These are phyloP conservation scores for Liopterus haemorrhoidalis DNA, from an alignment of 2,888 invertebrate species.

Conservation along the genomic window DNA sequence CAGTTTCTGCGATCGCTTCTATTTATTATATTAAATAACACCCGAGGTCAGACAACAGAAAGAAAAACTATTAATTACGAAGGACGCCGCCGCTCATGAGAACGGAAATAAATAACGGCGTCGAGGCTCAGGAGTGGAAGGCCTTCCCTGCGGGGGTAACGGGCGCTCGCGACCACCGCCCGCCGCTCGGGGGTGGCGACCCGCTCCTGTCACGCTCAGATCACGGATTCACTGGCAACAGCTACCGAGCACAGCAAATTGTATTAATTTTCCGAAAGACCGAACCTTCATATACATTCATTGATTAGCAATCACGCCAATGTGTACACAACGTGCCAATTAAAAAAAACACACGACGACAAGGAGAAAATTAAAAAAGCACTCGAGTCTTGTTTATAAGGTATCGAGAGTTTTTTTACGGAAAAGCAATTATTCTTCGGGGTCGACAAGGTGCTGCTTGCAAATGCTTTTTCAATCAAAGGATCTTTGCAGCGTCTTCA, in stretches of 20 bases:
- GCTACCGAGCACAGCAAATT: not conserved
- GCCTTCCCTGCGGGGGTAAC: not conserved
- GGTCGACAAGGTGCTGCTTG: not conserved
- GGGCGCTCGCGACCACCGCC: not conserved
- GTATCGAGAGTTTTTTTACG: not conserved
- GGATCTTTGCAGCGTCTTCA: constrained; percentile 18
- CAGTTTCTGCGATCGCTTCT: too few relatives aligned
- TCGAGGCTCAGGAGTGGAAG: not conserved
- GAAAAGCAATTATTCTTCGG: not conserved
- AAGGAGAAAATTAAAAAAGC: constrained; percentile 2
- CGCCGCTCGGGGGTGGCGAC: not conserved
- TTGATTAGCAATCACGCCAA: constrained; percentile 10
- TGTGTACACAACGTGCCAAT: constrained; percentile 12
- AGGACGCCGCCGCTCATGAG: too few relatives aligned
- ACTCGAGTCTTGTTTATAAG: not conserved
- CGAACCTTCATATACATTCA: constrained; percentile 3
- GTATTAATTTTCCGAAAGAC: constrained; percentile 7
- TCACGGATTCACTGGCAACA: too few relatives aligned
- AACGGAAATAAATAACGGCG: too few relatives aligned
- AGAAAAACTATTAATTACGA: too few relatives aligned
- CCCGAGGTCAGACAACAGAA: too few relatives aligned
- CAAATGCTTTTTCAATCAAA: constrained; percentile 19
- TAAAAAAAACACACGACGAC: constrained; percentile 3
- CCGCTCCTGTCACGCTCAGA: too few relatives aligned
- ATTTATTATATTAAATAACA: too few relatives aligned